Conservation (phyloP, 2,888 invertebrate species). For the Trachelus iudaicus region DNA sequence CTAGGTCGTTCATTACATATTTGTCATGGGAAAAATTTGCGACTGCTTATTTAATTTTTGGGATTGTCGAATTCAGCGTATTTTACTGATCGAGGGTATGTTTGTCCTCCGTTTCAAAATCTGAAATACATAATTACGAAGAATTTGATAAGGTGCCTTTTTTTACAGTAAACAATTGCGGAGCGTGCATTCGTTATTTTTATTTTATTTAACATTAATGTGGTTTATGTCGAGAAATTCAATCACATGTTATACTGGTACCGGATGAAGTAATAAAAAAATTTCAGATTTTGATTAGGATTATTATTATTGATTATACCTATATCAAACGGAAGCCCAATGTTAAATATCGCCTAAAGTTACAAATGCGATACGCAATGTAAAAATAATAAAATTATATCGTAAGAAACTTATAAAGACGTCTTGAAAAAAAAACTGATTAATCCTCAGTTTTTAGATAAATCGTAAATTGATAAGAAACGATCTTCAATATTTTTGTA, state of each 20-base stretch:
- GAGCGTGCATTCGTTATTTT: not conserved
- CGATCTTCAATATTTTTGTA: not conserved
- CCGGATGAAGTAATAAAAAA: not conserved
- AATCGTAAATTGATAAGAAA: not conserved
- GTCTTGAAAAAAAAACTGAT: not conserved
- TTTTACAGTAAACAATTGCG: not conserved
- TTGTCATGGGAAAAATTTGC: not conserved
- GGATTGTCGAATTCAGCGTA: constrained; percentile 27
- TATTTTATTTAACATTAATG: not conserved
- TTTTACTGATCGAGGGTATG: constrained; percentile 10
- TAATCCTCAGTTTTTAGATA: not conserved
- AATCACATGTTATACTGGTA: not conserved
- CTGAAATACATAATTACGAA: not conserved
- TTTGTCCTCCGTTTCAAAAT: not conserved
- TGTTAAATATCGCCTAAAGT: constrained; percentile 25
- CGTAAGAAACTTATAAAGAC: not conserved
- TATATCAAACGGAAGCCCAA: constrained; percentile 35
- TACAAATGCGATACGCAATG: constrained; percentile 20
- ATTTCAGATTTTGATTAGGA: not conserved
- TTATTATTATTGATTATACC: constrained; percentile 11
- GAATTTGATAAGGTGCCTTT: not conserved
- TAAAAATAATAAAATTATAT: constrained; percentile 26
- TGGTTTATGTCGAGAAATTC: not conserved
- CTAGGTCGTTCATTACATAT: not conserved
- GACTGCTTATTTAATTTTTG: not conserved